phyloP scores from a whole-genome alignment of 2,113 vertebrate genomes.

The Paratilapia polleni region DNA sequence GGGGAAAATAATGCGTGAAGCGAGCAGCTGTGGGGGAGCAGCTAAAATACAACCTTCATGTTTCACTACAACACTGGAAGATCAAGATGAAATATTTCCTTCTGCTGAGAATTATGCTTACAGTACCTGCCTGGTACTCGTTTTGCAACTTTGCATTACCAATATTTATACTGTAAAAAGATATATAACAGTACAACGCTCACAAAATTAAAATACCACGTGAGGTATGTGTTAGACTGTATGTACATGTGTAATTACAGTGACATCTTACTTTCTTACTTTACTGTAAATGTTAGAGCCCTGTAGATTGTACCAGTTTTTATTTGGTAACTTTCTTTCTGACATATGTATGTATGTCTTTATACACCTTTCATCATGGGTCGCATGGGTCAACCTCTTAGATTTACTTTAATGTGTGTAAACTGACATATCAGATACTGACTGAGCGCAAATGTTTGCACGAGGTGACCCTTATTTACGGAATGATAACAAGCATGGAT shows the following conservation, averaged over 20 bases:
- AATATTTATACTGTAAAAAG: neutral
- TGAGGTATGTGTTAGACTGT: neutral
- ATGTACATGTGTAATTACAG: constrained; percentile 2
- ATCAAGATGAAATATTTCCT: neutral
- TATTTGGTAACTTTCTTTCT: neutral
- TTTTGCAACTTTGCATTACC: neutral
- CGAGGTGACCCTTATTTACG: neutral
- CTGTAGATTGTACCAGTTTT: too few relatives aligned
- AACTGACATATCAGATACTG: neutral
- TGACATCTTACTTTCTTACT: neutral
- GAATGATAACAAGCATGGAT: too few relatives aligned
- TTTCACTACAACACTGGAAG: neutral
- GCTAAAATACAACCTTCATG: neutral
- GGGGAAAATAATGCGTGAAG: constrained; percentile 14
- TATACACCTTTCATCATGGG: neutral
- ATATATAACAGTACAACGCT: neutral
- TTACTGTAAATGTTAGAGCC: neutral
- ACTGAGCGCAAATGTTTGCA: neutral
- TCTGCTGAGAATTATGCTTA: neutral
- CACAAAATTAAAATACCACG: neutral
- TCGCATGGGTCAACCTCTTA: neutral
- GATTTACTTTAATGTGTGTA: neutral
- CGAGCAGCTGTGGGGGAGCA: constrained; percentile 11
- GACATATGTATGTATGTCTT: neutral
- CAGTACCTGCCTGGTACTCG: neutral